Conservation (phyloP, 2,113 vertebrate species). For the Pygoscelis antarcticus region DNA sequence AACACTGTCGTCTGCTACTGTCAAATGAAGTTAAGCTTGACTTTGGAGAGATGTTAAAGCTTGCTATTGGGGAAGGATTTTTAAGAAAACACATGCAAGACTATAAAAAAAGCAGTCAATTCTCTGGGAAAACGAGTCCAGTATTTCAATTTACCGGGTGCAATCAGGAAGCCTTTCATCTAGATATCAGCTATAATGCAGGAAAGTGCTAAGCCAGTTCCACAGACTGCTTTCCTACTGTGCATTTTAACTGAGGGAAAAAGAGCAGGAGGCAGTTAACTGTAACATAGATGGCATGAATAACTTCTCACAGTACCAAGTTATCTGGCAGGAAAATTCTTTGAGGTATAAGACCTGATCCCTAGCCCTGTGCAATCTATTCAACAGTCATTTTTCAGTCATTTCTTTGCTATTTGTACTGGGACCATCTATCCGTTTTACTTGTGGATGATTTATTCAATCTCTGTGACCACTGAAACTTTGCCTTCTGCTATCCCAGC, state of each 20-base stretch:
- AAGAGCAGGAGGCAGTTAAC: conserved; percentile 2
- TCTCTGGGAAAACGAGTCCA: neutral
- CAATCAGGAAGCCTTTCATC: conserved; percentile 62
- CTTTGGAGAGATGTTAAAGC: neutral
- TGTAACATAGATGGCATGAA: neutral
- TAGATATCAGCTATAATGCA: conserved; percentile 36
- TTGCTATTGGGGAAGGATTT: neutral
- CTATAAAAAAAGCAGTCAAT: neutral
- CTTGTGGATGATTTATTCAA: neutral
- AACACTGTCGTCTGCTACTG: neutral
- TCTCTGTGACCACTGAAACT: conserved; percentile 6
- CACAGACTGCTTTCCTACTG: conserved; percentile 10
- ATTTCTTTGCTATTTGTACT: neutral
- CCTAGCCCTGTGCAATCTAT: neutral
- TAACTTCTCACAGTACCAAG: neutral
- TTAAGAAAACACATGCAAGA: conserved; percentile 14
- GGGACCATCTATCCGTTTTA: conserved; percentile 2
- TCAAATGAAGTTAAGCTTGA: neutral
- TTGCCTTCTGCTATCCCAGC: neutral
- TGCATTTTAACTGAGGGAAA: conserved; percentile 1
- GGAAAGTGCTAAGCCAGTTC: conserved; percentile 26
- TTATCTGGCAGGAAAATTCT: conserved; percentile 1
- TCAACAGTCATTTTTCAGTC: neutral
- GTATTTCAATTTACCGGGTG: conserved; percentile 11
- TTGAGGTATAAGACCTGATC: neutral